phyloP scores from a whole-genome alignment of 2,113 vertebrate species.

The Axis porcinus region DNA sequence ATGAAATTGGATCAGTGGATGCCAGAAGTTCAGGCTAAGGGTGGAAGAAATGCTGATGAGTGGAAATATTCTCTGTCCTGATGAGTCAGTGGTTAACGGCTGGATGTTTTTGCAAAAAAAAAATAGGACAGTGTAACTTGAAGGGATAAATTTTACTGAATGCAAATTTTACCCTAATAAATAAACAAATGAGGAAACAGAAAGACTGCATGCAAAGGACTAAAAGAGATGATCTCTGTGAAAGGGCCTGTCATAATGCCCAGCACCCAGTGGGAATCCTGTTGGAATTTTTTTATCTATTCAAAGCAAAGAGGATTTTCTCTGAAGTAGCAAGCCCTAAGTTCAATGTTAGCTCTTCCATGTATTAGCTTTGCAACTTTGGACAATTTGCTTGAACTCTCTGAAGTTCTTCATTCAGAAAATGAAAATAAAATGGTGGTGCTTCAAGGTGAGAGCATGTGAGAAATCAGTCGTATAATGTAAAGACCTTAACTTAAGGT shows the following conservation, averaged over 20 bases:
- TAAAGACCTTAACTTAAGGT: background rate
- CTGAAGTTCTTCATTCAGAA: background rate
- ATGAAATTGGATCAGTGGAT: background rate
- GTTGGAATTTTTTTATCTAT: background rate
- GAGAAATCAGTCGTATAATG: background rate
- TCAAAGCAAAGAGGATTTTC: background rate
- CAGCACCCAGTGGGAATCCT: too few species aligned
- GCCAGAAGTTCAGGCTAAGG: too few species aligned
- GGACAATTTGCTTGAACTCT: background rate
- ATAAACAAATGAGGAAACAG: background rate
- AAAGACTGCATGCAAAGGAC: background rate
- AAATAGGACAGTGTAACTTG: background rate
- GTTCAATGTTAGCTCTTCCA: background rate
- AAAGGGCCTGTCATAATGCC: fast-evolving
- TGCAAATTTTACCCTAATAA: background rate
- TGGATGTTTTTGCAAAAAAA: background rate
- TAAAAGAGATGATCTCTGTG: background rate
- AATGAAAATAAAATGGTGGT: background rate
- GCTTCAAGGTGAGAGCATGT: background rate
- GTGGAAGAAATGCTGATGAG: fast-evolving
- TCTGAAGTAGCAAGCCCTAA: background rate
- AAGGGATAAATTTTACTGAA: background rate
- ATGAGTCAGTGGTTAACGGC: fast-evolving
- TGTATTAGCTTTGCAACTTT: background rate
- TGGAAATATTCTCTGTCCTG: background rate